Conservation (phyloP, 92 coral and sea anemone genomes). For the Phenganax subtilis region DNA sequence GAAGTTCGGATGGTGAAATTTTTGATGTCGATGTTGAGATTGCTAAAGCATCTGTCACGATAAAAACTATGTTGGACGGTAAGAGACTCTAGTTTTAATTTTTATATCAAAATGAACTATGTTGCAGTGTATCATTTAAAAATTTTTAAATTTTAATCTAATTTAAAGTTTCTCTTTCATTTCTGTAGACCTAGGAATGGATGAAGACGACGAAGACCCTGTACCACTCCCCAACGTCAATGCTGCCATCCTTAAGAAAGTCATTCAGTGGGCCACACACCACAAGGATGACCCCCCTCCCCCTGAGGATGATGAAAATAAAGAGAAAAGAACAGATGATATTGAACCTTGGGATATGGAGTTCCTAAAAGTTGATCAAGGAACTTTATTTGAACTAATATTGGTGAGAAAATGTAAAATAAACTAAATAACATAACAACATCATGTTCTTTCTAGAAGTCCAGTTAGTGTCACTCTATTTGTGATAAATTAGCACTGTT, state of each 20-base stretch:
- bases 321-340: constrained; percentile 95
- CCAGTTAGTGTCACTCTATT: neutral
- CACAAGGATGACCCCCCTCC: constrained; percentile 96
- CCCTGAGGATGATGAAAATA: constrained; percentile 97
- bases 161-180: neutral
- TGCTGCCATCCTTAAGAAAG: constrained; percentile 97
- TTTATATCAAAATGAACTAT: neutral
- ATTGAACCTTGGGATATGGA: constrained; percentile 99
- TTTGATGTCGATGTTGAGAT: constrained; percentile 98
- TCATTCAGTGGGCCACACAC: constrained; percentile 82
- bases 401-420: constrained; percentile 53
- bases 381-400: constrained; percentile 94
- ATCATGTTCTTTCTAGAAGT: neutral
- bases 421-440: neutral
- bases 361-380: constrained; percentile 95
- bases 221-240: constrained; percentile 98
- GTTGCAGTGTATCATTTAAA: neutral
- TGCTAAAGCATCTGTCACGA: constrained; percentile 95
- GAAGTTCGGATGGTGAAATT: constrained; percentile 96
- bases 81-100: neutral
- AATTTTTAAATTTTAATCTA: neutral
- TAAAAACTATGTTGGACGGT: constrained; percentile 99
- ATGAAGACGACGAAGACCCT: constrained; percentile 97
- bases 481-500: neutral
- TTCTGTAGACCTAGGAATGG: constrained; percentile 90